Conservation (phyloP, 1,140 invertebrate species). For the Bombus waltoni region DNA sequence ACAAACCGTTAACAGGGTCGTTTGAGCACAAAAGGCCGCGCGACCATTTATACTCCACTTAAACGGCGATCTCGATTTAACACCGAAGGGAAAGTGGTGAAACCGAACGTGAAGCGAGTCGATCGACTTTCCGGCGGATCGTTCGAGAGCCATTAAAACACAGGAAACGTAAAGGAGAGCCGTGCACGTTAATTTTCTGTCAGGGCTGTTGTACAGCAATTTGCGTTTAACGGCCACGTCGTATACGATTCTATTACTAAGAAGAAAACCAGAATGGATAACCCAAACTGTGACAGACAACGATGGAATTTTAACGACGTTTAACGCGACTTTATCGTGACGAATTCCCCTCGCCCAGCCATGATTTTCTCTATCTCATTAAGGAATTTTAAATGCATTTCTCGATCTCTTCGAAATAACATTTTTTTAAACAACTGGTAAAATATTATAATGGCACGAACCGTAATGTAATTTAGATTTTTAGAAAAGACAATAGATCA, state of each 20-base stretch:
- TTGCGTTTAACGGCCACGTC: not conserved
- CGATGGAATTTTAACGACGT: slow-evolving; percentile 33
- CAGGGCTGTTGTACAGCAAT: not conserved
- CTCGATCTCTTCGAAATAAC: not conserved
- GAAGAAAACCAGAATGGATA: not conserved
- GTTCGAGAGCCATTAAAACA: slow-evolving; percentile 32
- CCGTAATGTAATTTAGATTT: no score
- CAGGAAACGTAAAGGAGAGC: slow-evolving; percentile 42
- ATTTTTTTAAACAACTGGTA: not conserved
- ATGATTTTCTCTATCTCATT: not conserved
- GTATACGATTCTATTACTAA: not conserved
- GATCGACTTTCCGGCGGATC: slow-evolving; percentile 51
- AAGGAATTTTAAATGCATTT: not conserved
- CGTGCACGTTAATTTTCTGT: slow-evolving; percentile 21
- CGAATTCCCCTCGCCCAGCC: not conserved
- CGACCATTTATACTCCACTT: slow-evolving; percentile 42
- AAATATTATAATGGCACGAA: no score
- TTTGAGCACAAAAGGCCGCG: not conserved
- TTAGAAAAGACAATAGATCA: no score
- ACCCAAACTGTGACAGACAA: not conserved
- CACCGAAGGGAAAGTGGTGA: slow-evolving; percentile 63
- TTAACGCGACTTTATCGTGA: not conserved
- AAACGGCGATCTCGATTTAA: slow-evolving; percentile 51
- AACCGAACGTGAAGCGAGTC: slow-evolving; percentile 56
- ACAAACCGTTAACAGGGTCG: not conserved